phyloP scores from a whole-genome alignment of 2,113 vertebrate genomes.

The Laterallus jamaicensis region DNA sequence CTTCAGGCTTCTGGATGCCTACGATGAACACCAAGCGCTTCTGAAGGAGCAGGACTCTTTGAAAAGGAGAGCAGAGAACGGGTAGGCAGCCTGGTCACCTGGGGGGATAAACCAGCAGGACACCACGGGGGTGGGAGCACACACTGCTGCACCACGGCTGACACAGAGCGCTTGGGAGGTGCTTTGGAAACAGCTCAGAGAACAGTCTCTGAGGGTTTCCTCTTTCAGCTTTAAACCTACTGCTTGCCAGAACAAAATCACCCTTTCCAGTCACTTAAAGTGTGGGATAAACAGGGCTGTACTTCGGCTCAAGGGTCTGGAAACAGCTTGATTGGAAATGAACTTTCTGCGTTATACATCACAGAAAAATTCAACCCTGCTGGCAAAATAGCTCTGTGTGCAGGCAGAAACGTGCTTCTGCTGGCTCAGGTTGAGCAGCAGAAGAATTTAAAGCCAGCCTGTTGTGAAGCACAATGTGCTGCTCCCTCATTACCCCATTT shows the following conservation, averaged over 20 bases:
- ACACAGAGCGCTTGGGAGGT: not conserved
- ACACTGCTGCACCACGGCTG: not conserved
- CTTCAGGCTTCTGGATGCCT: conserved; percentile 86
- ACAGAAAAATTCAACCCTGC: not conserved
- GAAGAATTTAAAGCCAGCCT: too few species aligned
- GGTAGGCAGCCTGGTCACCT: conserved; percentile 68
- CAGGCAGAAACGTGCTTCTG: fast-evolving
- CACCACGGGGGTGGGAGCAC: too few species aligned
- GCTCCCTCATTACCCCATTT: fast-evolving
- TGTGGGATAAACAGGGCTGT: fast-evolving
- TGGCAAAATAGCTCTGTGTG: not conserved
- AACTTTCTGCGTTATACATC: fast-evolving
- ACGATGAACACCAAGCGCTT: conserved; percentile 91
- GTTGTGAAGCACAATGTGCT: fast-evolving
- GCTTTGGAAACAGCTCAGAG: not conserved
- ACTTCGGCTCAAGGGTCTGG: not conserved
- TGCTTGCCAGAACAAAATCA: not conserved
- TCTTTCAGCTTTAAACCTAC: not conserved
- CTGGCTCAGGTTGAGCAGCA: not conserved
- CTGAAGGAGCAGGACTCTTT: conserved; percentile 88
- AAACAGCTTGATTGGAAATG: not conserved
- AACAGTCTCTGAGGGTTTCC: not conserved
- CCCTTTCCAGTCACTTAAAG: fast-evolving
- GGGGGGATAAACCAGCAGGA: not conserved
- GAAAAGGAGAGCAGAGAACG: conserved; percentile 94